Evolutionary conservation across 2,888 invertebrate species (phyloP), one percentile per base, ranked within the genome.

Genomic region (Conops quadrifasciatus): DNA sequence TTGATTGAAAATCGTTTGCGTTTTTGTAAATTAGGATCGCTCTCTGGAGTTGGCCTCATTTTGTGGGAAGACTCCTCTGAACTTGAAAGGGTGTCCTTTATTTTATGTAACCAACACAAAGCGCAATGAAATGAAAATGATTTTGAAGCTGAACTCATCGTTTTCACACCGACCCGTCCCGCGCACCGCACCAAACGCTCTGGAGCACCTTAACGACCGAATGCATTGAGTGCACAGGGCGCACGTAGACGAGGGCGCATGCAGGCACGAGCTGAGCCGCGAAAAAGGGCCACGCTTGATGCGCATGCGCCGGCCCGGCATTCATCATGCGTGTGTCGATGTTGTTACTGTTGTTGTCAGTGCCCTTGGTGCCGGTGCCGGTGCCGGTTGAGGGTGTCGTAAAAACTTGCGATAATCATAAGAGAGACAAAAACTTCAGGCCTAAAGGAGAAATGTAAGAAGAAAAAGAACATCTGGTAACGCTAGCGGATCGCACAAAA

Each of bases 121-220:
- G 19, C 30, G 28, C 53, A 53, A 36, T 66, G 66, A 36, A 53
- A 66, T 66, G 66, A 66, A 66, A 66, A 51, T 51, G 49, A 47
- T 49, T 64, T 51, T 30, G 3, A 49, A 19, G n/a, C 49, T 26
- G 7, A 28, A 13, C 15, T 51, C 64, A 49, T 49, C 49, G 43
- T 49, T 9, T 21, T 11, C 21, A n/a, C 53, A 53, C 24, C 21
- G 21, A 21, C 4, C 51, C 4, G 56, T 2, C 24, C 24, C 36
- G 15, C 66, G 66, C 51, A 15, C 19, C 13, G 51, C 36, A 51
- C 36, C 36, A 45, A 21, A 47, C 26, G 7, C 63, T 19, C 11
- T 24, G n/a, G 47, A n/a, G 11, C n/a, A 49, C 19, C 51, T n/a
- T n/a, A n/a, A n/a, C n/a, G 11, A 3, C 16, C 0, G 24, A 26